Evolutionary conservation across 2,797 vertebrate species (phyloP), one percentile per base, ranked within the genome.

Genomic region (Acanthurus tractus): DNA sequence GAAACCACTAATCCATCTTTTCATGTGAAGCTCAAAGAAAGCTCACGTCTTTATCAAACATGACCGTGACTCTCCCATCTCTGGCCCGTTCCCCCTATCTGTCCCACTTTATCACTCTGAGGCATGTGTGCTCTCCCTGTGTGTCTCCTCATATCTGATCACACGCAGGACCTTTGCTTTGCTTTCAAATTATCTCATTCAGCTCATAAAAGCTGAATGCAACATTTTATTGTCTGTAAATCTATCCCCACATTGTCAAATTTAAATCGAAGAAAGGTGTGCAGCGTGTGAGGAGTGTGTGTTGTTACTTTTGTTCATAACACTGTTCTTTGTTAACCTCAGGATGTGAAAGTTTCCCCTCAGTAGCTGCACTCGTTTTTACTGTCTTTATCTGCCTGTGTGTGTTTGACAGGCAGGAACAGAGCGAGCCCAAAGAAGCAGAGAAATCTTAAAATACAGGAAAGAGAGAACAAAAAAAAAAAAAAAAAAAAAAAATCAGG

Each of bases 1-100:
- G 67, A 55, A 84, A 79, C 85, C 81, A 85, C 80, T 79, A 62
- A 89, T 89, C 85, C 69, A 83, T 86, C 84, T 85, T 85, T 91
- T 54, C 68, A 77, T 90, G 72, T 45, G 46, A 78, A 82, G 85
- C 81, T 86, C 82, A 87, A 81, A 88, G 88, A 74, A 44, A 70
- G 63, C 65, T 72, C 50, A 50, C 44, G 56, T 74, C 83, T 79
- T 70, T 69, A 83, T 91, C 83, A 83, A 82, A 85, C 70, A 44
- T 71, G 74, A 74, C 67, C 44, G 2, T 25, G 72, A 77, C 75
- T 68, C 55, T 71, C 49, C 29, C 62, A 40, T 69, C 56, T n/a
- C 42, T 17, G 25, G 18, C 58, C 73, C 52, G 2, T 54, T 40
- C 23, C 8, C 61, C 53, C 44, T 70, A 78, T 89, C 77, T 12